Evolutionary conservation across 2,888 invertebrate species (phyloP), one percentile per base, ranked within the genome.

Genomic region (Noctua janthe): DNA sequence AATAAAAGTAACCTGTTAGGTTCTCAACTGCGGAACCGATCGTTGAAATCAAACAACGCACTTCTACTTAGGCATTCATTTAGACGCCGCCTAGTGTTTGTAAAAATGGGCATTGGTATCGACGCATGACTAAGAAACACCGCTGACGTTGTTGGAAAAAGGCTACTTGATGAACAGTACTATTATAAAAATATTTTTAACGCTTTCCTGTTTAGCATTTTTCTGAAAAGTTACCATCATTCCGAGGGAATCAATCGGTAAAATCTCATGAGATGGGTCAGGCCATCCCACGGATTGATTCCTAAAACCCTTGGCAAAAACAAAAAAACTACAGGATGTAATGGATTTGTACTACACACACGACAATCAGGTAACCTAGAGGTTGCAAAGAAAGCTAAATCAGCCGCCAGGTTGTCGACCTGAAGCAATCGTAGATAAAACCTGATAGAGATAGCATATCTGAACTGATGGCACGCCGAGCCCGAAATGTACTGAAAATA

Each of bases 381-480:
- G 43, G 59, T 78, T 54, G 74, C 54, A 75, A 75, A 71, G 67
- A 80, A 76, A 67, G 66, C 74, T 71, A 75, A 87, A 89, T 81
- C 87, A 85, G 78, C 80, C 47, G 72, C 6, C 49, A 79, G 88
- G 88, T 89, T 89, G 79, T 86, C 82, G 88, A 88, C 89, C 88
- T 82, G 76, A 74, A 66, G 51, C 73, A 78, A 76, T 67, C 76
- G 56, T 78, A 81, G 86, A 85, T 88, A 86, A 83, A 70, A 4
- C 69, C 66, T 80, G 88, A 87, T 88, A 85, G 79, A 77, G 88
- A 87, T 88, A 89, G 74, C 87, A 75, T 89, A 89, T 86, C 85
- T 69, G 71, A 64, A 71, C 59, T 43, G 47, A 77, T 76, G 69
- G 66, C 54, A 15, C 71, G 23, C 35, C 54, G 71, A 71, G 56